Percentiles rank a stretch among this genome's conserved stretches.
Evolutionary conservation across 2,113 vertebrate genomes (phyloP).

Genomic region (Carassius carassius): DNA sequence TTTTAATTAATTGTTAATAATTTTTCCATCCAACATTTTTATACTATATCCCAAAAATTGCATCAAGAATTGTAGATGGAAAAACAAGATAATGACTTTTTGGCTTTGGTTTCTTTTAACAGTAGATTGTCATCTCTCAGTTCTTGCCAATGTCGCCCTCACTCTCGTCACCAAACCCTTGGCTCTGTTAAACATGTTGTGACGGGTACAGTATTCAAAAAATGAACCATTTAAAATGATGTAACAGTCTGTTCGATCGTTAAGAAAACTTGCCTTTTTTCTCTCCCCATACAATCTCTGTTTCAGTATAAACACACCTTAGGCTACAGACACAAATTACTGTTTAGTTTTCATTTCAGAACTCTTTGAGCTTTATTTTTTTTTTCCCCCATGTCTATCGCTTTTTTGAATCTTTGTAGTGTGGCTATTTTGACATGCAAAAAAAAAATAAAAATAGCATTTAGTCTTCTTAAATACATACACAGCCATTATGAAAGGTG

Average conservation of each 20-base stretch:
- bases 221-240: not conserved
- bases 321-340: not conserved
- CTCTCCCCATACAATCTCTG: not conserved
- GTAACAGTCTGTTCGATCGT: not conserved
- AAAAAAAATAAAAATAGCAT: not conserved
- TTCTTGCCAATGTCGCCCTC: conserved; percentile 20
- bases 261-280: not conserved
- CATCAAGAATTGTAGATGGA: no score
- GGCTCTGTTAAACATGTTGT: conserved; percentile 19
- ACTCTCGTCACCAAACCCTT: not conserved
- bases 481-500: not conserved
- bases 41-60: not conserved
- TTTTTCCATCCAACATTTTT: not conserved
- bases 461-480: not conserved
- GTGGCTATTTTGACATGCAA: conserved; percentile 14
- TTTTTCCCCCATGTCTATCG: not conserved
- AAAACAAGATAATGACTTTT: not conserved
- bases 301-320: conserved; percentile 9
- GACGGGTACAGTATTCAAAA: conserved; percentile 23
- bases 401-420: not conserved
- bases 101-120: not conserved
- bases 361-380: not conserved
- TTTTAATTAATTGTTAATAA: not conserved
- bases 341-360: conserved; percentile 3
- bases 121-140: not conserved